phyloP scores from a whole-genome alignment of 1,140 invertebrate genomes.

The Eciton burchellii region DNA sequence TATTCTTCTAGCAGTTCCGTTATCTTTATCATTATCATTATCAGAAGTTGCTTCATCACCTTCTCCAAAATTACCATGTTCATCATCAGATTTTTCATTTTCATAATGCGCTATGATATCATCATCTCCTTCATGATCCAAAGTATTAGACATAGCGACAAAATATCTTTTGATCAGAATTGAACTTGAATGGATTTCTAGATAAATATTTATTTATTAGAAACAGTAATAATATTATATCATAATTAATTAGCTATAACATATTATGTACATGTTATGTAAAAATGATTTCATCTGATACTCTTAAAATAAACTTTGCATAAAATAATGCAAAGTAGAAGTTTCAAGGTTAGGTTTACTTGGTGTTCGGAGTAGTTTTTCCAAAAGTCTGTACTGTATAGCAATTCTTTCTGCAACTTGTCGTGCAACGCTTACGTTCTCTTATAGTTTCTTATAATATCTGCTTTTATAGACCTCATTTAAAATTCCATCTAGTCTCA shows the following conservation, averaged over 20 bases:
- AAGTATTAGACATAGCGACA: constrained; percentile 30
- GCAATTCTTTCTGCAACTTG: constrained; percentile 59
- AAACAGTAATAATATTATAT: background rate
- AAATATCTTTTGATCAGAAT: background rate
- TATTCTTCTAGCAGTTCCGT: constrained; percentile 61
- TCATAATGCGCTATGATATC: constrained; percentile 74
- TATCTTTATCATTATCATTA: too few relatives aligned
- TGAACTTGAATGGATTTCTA: background rate
- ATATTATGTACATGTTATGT: too few relatives aligned
- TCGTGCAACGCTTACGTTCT: too few relatives aligned
- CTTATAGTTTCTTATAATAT: too few relatives aligned
- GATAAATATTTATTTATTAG: background rate
- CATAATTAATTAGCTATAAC: too few relatives aligned
- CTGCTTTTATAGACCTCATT: constrained; percentile 77
- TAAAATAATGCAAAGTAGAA: too few relatives aligned
- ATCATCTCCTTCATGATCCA: constrained; percentile 62
- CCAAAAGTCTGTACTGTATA: constrained; percentile 77
- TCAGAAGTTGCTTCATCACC: constrained; percentile 63
- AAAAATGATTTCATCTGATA: too few relatives aligned
- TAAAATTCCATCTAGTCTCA: constrained; percentile 84
- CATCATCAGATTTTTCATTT: constrained; percentile 66
- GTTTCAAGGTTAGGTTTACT: background rate
- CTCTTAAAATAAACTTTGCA: too few relatives aligned
- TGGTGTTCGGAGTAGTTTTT: background rate
- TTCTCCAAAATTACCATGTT: constrained; percentile 21